Base-by-base conservation (phyloP, 2,888 invertebrate genomes). In the Epinotia brunnichana region DNA sequence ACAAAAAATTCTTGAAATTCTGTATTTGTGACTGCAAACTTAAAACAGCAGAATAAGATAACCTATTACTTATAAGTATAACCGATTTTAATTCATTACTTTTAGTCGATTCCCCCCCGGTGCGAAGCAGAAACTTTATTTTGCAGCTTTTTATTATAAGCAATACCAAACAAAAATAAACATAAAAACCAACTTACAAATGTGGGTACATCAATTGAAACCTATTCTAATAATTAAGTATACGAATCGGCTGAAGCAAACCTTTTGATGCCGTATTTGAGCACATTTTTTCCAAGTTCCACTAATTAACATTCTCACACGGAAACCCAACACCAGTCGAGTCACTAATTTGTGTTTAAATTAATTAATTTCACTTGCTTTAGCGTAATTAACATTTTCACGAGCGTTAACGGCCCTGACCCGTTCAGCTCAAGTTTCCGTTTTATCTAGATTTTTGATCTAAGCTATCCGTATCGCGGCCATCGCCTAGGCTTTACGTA, bases 401-500 rank as follows among this genome's bases (percentile, higher is more conserved):
- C 70, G 70, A 64, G 70, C 74, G 78, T 77, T 83, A 75, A 78
- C 78, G 83, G 76, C 86, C 88, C 82, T 90, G 91, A 90, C 90
- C 90, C 77, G 83, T 80, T 87, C 68, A 82, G 80, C 85, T 88
- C 83, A 84, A 85, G 86, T 87, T 87, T 83, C 85, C 81, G 77
- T 77, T 74, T 76, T 87, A 90, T 90, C 90, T 85, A 82, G 82
- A 80, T 82, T 81, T 78, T 83, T 81, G 84, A 90, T 90, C 88
- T 86, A 78, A 83, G 83, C 84, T 86, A 85, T 82, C 79, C 77
- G 82, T 89, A 90, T 90, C 80, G 80, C 77, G 74, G 77, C 75
- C 78, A 87, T 86, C 85, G 76, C 66, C 75, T 82, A 82, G 81
- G 76, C 79, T 84, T 85, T 82, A 86, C 80, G 82, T 87, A 86